Evolutionary conservation across 1,140 invertebrate species (phyloP), one percentile per base, ranked within the genome.

Genomic region (Paraescarpia echinospica): DNA sequence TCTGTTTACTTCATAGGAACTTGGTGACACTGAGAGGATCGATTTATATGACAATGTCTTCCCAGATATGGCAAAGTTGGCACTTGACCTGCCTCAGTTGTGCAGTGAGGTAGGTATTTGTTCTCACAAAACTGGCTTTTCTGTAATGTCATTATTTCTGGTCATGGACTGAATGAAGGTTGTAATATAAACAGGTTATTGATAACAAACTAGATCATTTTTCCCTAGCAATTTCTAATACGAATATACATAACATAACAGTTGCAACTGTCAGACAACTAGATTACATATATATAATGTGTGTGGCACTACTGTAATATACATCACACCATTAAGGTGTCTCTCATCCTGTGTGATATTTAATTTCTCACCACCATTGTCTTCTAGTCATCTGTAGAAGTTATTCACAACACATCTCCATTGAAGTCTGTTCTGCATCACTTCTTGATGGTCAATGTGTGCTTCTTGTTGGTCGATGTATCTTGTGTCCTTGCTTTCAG

Each of bases 401-500:
- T n/a, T n/a, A n/a, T n/a, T n/a, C n/a, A n/a, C n/a, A n/a, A n/a
- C n/a, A n/a, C n/a, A n/a, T n/a, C n/a, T n/a, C n/a, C n/a, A n/a
- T n/a, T n/a, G 59, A 27, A 27, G 59, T 22, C 9, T 77, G 59
- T 77, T 18, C 59, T 31, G 22, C 59, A 27, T 77, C 27, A 77
- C 22, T 27, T 27, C 12, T 77, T 77, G 59, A 14, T 77, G 59
- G 59, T 77, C 59, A 77, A 77, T n/a, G 18, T 77, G 12, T 77
- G 59, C n/a, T n/a, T 77, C 59, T 77, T 35, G 35, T n/a, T n/a
- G n/a, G n/a, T n/a, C n/a, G 18, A 51, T 18, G 48, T 51, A 51
- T 51, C 48, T 18, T 51, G 48, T 51, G 48, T 51, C 48, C 8
- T 34, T 90, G 89, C n/a, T 90, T 91, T 91, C 91, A 96, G 94